Base-by-base conservation (phyloP, 2,797 vertebrate species). In the Salmo trutta region DNA sequence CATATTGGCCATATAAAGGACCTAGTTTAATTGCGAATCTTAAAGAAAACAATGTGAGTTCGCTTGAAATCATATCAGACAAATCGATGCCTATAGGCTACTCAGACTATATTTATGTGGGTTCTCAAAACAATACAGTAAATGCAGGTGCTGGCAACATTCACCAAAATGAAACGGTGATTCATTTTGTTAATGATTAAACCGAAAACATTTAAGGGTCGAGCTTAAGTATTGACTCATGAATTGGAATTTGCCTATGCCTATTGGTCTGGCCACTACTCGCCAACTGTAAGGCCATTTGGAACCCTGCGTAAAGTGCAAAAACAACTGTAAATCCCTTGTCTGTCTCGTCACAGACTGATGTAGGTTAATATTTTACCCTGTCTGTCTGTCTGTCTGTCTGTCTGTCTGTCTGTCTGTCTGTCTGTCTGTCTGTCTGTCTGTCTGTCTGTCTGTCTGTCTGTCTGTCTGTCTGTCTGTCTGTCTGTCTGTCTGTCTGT, bases 301-400 rank as follows among this genome's bases (percentile, higher is more conserved):
- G 24, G 14, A 54, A 54, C 24, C 71, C 17, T 17, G 52, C 27
- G 16, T n/a, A 73, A 73, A 73, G 71, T 17, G 71, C 24, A 52
- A 54, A 29, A 29, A 29, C 16, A 16, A 73, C 52, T 29, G 71
- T 73, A 54, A 73, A 73, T 29, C 52, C 54, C n/a, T 47, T 29
- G n/a, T 70, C 5, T 70, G 17, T 54, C 51, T 53, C 52, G 51
- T 31, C 17, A 19, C 29, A 31, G 16, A 7, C 47, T 8, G 71
- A 56, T 56, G 47, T 41, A n/a, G 76, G 82, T 91, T 90, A 91
- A 91, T 92, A 67, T 91, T 87, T 92, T 70, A 92, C 84, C 29
- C 64, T 2, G n/a, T 8, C 3, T 66, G 74, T 81, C 3, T 66
- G 74, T 81, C 71, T 79, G 74, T 81, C 71, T 79, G 33, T 47